Percentiles rank a stretch among this genome's conserved stretches.
phyloP scores from a whole-genome alignment of 2,888 invertebrate genomes.

The Andrena hattorfiana region DNA sequence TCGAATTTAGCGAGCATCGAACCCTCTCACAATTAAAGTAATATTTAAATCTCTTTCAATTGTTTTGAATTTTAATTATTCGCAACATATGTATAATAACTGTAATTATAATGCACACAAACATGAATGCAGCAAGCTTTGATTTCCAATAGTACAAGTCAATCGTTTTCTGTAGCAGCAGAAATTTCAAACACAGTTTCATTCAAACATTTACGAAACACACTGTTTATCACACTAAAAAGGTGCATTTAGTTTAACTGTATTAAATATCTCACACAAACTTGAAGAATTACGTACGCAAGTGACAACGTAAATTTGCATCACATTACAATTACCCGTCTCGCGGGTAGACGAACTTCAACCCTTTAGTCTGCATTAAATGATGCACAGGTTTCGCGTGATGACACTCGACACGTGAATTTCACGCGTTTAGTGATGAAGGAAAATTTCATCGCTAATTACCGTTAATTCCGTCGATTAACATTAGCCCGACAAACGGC shows the following conservation, averaged over 20 bases:
- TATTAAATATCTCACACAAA: neutral
- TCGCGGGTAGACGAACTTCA: neutral
- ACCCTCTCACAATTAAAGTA: no score
- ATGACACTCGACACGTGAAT: neutral
- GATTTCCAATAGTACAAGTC: no score
- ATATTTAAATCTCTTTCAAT: no score
- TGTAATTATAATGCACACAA: no score
- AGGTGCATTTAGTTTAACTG: neutral
- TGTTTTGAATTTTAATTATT: no score
- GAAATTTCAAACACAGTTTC: no score
- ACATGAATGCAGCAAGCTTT: no score
- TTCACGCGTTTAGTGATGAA: neutral
- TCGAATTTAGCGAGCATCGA: no score
- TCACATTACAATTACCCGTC: neutral
- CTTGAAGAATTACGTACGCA: neutral
- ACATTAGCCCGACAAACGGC: conserved; percentile 1
- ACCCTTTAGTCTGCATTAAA: neutral
- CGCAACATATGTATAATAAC: no score
- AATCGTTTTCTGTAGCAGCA: no score
- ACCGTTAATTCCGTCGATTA: conserved; percentile 22
- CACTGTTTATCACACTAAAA: no score
- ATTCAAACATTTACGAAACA: no score
- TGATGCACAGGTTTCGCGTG: neutral
- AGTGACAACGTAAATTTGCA: neutral
- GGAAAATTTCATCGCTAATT: conserved; percentile 23